Base-by-base conservation (phyloP, 1,140 invertebrate genomes). In the Penaeus vannamei region DNA sequence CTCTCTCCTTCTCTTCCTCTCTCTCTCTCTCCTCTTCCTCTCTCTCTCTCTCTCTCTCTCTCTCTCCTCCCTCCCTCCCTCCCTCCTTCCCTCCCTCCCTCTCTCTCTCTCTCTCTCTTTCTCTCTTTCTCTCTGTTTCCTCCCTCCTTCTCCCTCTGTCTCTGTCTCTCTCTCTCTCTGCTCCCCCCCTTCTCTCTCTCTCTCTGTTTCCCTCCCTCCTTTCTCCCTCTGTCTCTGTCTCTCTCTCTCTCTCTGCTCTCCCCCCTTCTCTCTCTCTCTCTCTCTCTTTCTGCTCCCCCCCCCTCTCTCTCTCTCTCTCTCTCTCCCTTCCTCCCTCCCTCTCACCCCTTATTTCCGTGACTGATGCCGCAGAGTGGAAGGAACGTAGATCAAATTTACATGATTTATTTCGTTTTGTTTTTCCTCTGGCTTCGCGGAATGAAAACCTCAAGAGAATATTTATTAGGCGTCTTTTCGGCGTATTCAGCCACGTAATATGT, bases 1-100 rank as follows among this genome's bases (percentile, higher is more conserved):
- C 76, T 82, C 76, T 77, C 76, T 77, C 76, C 12, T 10, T 77
- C 76, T 77, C 76, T 77, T 10, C 59, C 81, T 83, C 59, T 83
- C 81, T 66, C 26, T 26, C 64, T 66, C 64, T 66, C 64, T 66
- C 26, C 7, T 3, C 7, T 7, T 66, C 2, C 7, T 3, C 7
- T 7, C 7, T 3, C 7, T 7, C 7, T 3, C 7, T 7, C 7
- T 3, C 7, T 7, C 7, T 7, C 7, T 7, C 7, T 26, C 7
- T 7, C 7, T 7, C 7, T 7, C 7, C 64, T 66, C 64, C 26
- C 64, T 7, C 64, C 22, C 22, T 26, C 64, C 7, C 64, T 23
- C 26, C 64, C 64, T 23, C 64, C 26, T 14, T 26, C 60, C 46
- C 0, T 59, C 81, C 26, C 46, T 62, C 60, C 26, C n/a, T 26